phyloP scores from a whole-genome alignment of 2,888 invertebrate species.

The Polia nebulosa region DNA sequence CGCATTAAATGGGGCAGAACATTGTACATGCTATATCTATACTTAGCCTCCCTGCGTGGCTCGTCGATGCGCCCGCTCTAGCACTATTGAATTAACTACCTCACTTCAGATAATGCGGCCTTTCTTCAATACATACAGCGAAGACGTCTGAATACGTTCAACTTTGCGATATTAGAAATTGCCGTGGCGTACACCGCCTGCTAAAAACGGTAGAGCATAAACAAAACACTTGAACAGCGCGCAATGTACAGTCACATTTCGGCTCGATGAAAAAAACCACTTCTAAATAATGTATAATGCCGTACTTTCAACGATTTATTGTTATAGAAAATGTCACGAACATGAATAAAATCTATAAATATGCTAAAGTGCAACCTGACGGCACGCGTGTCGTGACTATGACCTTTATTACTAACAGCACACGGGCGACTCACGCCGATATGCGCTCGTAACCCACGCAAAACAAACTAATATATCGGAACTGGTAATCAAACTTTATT shows the following conservation, averaged over 20 bases:
- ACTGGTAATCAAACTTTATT: slow-evolving; percentile 75
- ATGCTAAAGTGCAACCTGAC: slow-evolving; percentile 37
- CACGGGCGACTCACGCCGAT: slow-evolving; percentile 56
- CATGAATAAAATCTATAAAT: slow-evolving; percentile 36
- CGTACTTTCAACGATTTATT: slow-evolving; percentile 38
- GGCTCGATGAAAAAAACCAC: slow-evolving; percentile 27
- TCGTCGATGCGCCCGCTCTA: slow-evolving; percentile 62
- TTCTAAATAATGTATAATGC: slow-evolving; percentile 38
- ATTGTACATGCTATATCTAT: slow-evolving; percentile 51
- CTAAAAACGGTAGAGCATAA: slow-evolving; percentile 43
- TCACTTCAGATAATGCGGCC: slow-evolving; percentile 64
- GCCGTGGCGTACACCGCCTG: slow-evolving; percentile 43
- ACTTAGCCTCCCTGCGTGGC: slow-evolving; percentile 55
- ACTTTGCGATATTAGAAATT: slow-evolving; percentile 42
- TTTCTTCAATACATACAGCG: slow-evolving; percentile 60
- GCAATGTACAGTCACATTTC: slow-evolving; percentile 50
- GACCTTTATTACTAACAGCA: slow-evolving; percentile 68
- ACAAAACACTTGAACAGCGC: slow-evolving; percentile 54
- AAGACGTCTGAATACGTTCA: slow-evolving; percentile 54
- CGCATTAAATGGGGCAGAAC: slow-evolving; percentile 69
- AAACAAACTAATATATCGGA: slow-evolving; percentile 71
- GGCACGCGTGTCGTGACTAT: slow-evolving; percentile 47
- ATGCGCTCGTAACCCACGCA: slow-evolving; percentile 62
- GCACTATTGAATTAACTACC: slow-evolving; percentile 67
- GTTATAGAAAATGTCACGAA: slow-evolving; percentile 51